Percentiles rank a stretch among this genome's conserved stretches.
phyloP scores from a whole-genome alignment of 2,888 invertebrate species.

The Drosophila cracens region DNA sequence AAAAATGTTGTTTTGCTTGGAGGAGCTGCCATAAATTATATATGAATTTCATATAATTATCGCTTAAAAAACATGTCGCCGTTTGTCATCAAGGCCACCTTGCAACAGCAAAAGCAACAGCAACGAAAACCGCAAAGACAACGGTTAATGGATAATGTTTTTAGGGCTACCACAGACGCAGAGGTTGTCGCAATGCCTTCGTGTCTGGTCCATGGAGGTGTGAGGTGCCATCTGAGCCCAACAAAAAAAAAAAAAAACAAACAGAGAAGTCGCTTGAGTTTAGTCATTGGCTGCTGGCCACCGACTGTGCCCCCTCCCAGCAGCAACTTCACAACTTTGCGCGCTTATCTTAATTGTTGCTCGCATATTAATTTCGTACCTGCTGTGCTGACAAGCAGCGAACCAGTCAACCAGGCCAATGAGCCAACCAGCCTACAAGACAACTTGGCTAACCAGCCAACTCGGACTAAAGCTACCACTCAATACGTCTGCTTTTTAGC shows the following conservation, averaged over 20 bases:
- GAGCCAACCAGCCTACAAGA: slow-evolving; percentile 10
- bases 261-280: slow-evolving; percentile 41
- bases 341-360: slow-evolving; percentile 83
- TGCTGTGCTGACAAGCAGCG: slow-evolving; percentile 75
- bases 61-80: slow-evolving; percentile 70
- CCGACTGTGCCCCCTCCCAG: slow-evolving; percentile 70
- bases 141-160: slow-evolving; percentile 64
- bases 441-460: slow-evolving; percentile 19
- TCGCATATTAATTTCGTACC: slow-evolving; percentile 83
- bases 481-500: slow-evolving; percentile 28
- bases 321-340: slow-evolving; percentile 75
- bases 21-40: slow-evolving; percentile 16
- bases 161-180: slow-evolving; percentile 57
- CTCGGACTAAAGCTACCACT: slow-evolving; percentile 23
- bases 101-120: slow-evolving; percentile 32
- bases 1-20: slow-evolving; percentile 37
- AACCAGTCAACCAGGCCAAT: slow-evolving; percentile 47
- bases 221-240: slow-evolving; percentile 21
- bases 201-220: slow-evolving; percentile 35
- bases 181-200: slow-evolving; percentile 26
- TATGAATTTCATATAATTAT: slow-evolving; percentile 74
- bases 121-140: slow-evolving; percentile 35
- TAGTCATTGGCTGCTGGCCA: slow-evolving; percentile 71
- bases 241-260: slow-evolving; percentile 4
- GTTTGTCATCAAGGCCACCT: slow-evolving; percentile 74